Conservation (phyloP, 2,888 invertebrate genomes). For the Hemaris fuciformis region DNA sequence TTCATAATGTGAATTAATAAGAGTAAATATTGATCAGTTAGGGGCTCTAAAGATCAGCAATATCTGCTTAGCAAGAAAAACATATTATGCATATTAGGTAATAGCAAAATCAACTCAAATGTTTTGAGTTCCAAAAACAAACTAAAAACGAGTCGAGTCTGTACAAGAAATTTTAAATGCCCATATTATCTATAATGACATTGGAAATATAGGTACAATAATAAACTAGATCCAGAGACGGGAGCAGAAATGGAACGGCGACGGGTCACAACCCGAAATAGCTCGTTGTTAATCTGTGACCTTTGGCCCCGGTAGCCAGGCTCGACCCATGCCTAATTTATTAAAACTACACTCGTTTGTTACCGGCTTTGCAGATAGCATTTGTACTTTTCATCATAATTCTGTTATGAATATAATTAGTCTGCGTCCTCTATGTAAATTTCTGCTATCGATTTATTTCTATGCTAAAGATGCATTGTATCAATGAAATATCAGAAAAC, state of each 20-base stretch:
- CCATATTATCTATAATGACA: conserved; percentile 24
- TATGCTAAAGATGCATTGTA: no score
- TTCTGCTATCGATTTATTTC: no score
- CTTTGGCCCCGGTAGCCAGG: conserved; percentile 56
- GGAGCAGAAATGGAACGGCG: conserved; percentile 58
- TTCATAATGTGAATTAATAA: no score
- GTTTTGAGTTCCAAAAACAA: no score
- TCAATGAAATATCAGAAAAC: no score
- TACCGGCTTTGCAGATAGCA: conserved; percentile 32
- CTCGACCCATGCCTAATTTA: conserved; percentile 66
- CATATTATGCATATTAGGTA: no score
- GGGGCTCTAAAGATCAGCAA: no score
- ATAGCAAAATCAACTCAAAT: no score
- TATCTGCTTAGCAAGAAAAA: no score
- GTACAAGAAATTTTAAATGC: neutral
- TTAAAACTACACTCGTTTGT: conserved; percentile 56
- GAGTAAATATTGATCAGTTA: no score
- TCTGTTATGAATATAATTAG: conserved; percentile 20
- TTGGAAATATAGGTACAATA: conserved; percentile 37
- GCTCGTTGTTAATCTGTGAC: conserved; percentile 71
- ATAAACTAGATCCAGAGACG: conserved; percentile 47
- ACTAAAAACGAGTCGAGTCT: neutral
- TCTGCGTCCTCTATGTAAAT: no score
- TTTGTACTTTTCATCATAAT: conserved; percentile 31
- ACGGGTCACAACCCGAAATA: conserved; percentile 68